Conservation (phyloP, 2,888 invertebrate genomes). For the Thecophora atra region DNA sequence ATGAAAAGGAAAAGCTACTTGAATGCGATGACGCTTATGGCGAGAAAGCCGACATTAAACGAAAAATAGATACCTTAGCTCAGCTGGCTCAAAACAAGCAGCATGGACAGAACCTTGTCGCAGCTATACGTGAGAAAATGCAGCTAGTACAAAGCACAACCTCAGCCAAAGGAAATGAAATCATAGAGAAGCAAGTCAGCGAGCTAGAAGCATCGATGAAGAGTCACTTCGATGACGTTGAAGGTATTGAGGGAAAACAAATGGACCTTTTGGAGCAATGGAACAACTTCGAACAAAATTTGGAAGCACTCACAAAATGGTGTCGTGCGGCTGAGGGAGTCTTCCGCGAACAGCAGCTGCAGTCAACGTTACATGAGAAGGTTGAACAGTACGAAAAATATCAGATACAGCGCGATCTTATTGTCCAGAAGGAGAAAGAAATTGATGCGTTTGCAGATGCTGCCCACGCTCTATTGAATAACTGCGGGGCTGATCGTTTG, state of each 20-base stretch:
- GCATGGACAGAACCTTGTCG: conserved; percentile 73
- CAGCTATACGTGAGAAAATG: conserved; percentile 75
- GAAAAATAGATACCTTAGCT: conserved; percentile 74
- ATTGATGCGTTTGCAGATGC: conserved; percentile 90
- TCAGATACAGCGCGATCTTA: conserved; percentile 78
- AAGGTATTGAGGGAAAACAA: conserved; percentile 77
- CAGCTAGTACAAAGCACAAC: conserved; percentile 79
- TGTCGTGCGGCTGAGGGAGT: conserved; percentile 83
- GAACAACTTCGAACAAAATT: conserved; percentile 84
- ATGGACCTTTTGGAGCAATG: conserved; percentile 81
- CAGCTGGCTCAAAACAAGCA: conserved; percentile 74
- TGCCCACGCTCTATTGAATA: conserved; percentile 85
- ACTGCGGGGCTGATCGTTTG: conserved; percentile 84
- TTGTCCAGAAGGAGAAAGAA: conserved; percentile 82
- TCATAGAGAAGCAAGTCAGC: conserved; percentile 77
- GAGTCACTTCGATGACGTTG: conserved; percentile 75
- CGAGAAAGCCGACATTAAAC: conserved; percentile 82
- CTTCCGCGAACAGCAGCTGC: conserved; percentile 86
- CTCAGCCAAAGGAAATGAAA: conserved; percentile 79
- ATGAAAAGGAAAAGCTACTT: conserved; percentile 80
- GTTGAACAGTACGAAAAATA: conserved; percentile 77
- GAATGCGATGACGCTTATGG: conserved; percentile 86
- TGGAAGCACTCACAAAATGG: conserved; percentile 87
- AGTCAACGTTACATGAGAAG: conserved; percentile 84
- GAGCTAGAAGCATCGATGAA: conserved; percentile 75